A percentile compares a stretch with the other conserved stretches of the same genome.
phyloP scores from a whole-genome alignment of 2,797 vertebrate species.

The Octomys mimax region DNA sequence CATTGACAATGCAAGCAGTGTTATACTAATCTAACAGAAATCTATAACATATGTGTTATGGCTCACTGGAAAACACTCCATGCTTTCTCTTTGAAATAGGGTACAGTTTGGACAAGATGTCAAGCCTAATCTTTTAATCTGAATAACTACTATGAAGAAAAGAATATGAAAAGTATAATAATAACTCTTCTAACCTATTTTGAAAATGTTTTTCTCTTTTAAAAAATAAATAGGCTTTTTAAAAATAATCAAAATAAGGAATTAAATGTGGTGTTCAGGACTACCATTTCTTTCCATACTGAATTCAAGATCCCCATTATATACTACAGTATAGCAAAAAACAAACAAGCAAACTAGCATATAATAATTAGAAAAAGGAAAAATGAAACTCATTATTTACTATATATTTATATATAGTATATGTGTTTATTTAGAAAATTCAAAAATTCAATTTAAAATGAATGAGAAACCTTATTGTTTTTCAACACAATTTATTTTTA shows the following conservation, averaged over 20 bases:
- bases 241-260: neutral
- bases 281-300: neutral
- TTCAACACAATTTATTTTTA: neutral
- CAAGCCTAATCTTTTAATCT: neutral
- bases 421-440: neutral
- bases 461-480: neutral
- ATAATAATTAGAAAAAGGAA: neutral
- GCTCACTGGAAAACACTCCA: neutral
- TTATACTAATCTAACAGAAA: neutral
- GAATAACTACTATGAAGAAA: neutral
- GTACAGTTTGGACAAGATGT: neutral
- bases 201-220: neutral
- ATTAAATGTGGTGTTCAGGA: neutral
- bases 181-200: neutral
- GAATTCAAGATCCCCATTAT: neutral
- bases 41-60: neutral
- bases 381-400: neutral
- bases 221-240: neutral
- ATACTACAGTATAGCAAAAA: neutral
- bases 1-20: neutral
- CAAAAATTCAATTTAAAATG: neutral
- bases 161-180: neutral
- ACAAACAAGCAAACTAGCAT: neutral
- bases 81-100: neutral
- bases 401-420: neutral